Evolutionary conservation across 2,888 invertebrate genomes (phyloP), one percentile per base, ranked within the genome.

Genomic region (Tanypteryx hageni): DNA sequence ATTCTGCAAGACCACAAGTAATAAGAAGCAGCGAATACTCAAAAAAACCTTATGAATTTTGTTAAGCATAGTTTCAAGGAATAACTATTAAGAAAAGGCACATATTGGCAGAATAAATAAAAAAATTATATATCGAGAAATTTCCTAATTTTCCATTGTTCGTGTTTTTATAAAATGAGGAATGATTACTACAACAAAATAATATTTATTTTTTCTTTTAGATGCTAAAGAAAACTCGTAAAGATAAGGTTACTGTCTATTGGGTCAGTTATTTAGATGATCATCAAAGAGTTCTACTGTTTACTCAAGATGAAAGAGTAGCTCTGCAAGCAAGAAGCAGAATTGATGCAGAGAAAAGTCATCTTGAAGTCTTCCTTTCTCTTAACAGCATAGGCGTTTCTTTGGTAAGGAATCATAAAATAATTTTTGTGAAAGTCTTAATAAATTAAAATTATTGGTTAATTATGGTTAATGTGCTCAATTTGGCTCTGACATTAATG

Each of bases 191-290:
- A 44, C 5, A 44, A 44, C 5, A 3, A 44, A 44, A n/a, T 4
- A 4, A 11, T 16, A 83, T 44, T 18, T 0, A 56, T n/a, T 83
- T 68, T 68, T 86, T 64, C 68, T 22, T 14, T 44, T 92, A 93
- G 93, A 92, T 94, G 92, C 94, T 94, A 92, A 97, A 96, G 93
- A 97, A 97, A 94, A 96, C 97, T 93, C 96, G 97, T 92, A 97
- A 96, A 94, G 97, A 97, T 94, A 97, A 97, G 94, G 97, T 97
- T 8, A 95, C 96, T 0, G 97, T 98, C 14, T 97, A 97, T 95
- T 98, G 98, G 98, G 96, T 97, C 68, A 97, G 97, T 9, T 98
- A 97, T 94, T 96, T 97, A 95, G 97, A 98, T 93, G 97, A 97
- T 0, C 96, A 96, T 85, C 98, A 98, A 94, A 95, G 97, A 94